These are phyloP conservation scores for Nymphalis polychloros DNA, from an alignment of 2,888 invertebrate species.

Conservation along the genomic window DNA sequence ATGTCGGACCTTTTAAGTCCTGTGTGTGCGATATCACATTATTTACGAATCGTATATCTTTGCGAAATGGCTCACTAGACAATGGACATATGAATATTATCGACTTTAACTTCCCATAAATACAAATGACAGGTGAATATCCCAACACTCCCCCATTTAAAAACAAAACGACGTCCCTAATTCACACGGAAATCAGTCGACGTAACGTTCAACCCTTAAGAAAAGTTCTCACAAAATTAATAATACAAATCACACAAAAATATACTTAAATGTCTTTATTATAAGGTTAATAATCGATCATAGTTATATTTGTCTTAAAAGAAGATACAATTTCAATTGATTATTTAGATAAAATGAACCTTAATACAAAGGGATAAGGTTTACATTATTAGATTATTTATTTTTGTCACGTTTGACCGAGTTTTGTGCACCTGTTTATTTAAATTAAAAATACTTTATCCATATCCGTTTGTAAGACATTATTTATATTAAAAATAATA, in stretches of 20 bases:
- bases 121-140: slow-evolving; percentile 10
- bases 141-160: slow-evolving; percentile 2
- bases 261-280: background rate
- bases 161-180: slow-evolving; percentile 37
- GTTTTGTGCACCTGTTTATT: slow-evolving; percentile 25
- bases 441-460: slow-evolving; percentile 15
- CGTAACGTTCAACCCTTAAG: slow-evolving; percentile 49
- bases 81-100: background rate
- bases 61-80: too few species aligned
- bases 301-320: background rate
- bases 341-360: background rate
- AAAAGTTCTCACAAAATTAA: slow-evolving; percentile 12
- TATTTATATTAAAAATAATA: background rate
- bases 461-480: slow-evolving; percentile 12
- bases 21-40: too few species aligned
- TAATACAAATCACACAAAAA: slow-evolving; percentile 1
- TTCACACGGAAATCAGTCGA: slow-evolving; percentile 57
- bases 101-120: background rate
- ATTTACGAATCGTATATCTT: too few species aligned
- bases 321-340: background rate
- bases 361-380: background rate
- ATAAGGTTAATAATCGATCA: background rate
- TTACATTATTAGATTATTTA: background rate
- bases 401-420: slow-evolving; percentile 23
- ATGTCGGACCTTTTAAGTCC: too few species aligned